Evolutionary conservation across 53 echinoderm and acorn worm species (phyloP).

Genomic region (Glandiceps talaboti): DNA sequence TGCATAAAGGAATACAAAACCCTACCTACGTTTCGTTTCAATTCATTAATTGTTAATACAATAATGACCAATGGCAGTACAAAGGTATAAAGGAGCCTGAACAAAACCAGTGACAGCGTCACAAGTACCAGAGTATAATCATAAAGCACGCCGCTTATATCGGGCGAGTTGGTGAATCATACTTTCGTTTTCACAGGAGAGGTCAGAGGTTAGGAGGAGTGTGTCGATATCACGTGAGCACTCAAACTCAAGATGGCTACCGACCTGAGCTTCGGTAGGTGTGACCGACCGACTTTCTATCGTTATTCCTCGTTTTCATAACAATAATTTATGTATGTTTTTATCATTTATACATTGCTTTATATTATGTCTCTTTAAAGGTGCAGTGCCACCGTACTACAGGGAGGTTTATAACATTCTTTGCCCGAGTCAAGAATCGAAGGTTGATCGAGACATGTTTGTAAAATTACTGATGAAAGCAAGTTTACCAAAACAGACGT

Average conservation of each 20-base stretch:
- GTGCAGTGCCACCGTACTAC: constrained; percentile 77
- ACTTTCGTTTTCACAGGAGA: background rate
- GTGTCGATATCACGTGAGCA: background rate
- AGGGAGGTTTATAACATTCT: constrained; percentile 97
- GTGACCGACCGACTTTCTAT: background rate
- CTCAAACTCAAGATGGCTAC: background rate
- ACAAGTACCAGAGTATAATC: background rate
- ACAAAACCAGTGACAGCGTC: no score
- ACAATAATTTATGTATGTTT: no score
- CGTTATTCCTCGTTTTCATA: background rate
- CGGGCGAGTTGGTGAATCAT: background rate
- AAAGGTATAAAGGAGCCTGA: no score
- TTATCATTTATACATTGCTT: no score
- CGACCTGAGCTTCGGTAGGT: background rate
- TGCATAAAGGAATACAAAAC: no score
- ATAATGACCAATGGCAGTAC: no score
- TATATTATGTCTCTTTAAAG: constrained; percentile 18
- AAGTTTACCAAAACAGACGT: constrained; percentile 75
- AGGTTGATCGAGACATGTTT: constrained; percentile 85
- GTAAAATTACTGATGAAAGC: constrained; percentile 88
- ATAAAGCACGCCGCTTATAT: background rate
- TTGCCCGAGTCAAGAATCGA: constrained; percentile 63
- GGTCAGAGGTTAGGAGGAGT: background rate
- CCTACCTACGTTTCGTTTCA: no score
- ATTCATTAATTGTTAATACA: no score